Base-by-base conservation (phyloP, 2,888 invertebrate genomes). In the Poecilus cupreus region DNA sequence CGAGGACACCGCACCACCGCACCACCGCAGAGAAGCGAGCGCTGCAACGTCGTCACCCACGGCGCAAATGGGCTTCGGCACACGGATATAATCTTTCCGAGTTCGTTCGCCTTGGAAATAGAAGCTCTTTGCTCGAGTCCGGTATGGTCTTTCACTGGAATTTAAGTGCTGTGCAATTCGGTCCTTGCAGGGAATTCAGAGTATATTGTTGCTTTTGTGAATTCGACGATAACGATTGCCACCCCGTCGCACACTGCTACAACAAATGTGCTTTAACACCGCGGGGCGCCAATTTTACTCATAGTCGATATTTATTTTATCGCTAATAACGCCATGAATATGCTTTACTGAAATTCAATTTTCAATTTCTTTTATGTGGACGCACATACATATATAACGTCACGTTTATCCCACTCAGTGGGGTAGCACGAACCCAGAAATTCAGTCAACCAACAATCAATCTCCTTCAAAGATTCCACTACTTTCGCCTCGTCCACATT, bases 41-140 rank as follows among this genome's bases (percentile, higher is more conserved):
- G 6, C 5, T 6, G 32, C 32, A 32, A 32, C 32, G 32, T 32
- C 32, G 32, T 32, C 32, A 32, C 32, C 32, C 32, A 32, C 32
- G 8, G 32, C 32, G 68, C 32, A 32, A 39, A 68, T 39, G 68
- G 68, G 11, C 26, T n/a, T 6, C 26, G 68, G 37, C 75, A 24
- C 51, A 76, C 76, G 76, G 57, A 76, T 76, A 76, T 76, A 76
- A 76, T 76, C 76, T 76, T 75, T 57, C 37, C 57, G 10, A 39
- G 32, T 54, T 76, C 76, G 51, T 49, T 75, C 51, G 32, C 32
- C 11, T 37, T 51, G 18, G 26, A 76, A 54, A 57, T 51, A 18
- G 37, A 76, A 76, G 37, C 76, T 20, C 76, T 51, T 74, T 51
- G 24, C 75, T 11, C 16, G 32, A 26, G 37, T 26, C 32, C 57